Percentiles rank a stretch among this genome's conserved stretches.
phyloP scores from a whole-genome alignment of 2,797 vertebrate species.

The Etheostoma nigrum region DNA sequence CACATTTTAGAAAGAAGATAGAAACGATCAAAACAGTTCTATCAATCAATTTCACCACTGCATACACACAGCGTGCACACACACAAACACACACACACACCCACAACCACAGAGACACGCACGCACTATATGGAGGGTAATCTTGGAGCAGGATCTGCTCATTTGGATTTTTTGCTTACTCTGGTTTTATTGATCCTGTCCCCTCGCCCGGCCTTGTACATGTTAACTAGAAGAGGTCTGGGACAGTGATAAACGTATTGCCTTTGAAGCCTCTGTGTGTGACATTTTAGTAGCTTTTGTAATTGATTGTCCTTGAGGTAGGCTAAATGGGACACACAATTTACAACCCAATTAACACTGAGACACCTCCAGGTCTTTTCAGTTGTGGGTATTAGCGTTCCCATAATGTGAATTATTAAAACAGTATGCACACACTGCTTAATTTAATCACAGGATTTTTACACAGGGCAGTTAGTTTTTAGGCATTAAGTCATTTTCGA shows the following conservation, averaged over 20 bases:
- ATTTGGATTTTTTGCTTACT: slow-evolving; percentile 24
- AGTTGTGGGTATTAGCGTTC: background rate
- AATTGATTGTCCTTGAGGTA: slow-evolving; percentile 39
- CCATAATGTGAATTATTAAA: slow-evolving; percentile 35
- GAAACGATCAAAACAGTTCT: too few relatives aligned
- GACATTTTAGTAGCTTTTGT: slow-evolving; percentile 25
- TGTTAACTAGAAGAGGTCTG: background rate
- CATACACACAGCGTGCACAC: too few relatives aligned
- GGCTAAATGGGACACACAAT: slow-evolving; percentile 49
- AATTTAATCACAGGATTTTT: slow-evolving; percentile 8
- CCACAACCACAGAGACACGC: too few relatives aligned
- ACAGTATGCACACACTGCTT: slow-evolving; percentile 7
- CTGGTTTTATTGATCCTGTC: slow-evolving; percentile 29
- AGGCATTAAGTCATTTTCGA: too few relatives aligned
- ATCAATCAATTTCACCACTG: too few relatives aligned
- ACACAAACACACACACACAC: too few relatives aligned
- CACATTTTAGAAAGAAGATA: too few relatives aligned
- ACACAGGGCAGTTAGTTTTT: too few relatives aligned
- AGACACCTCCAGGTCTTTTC: slow-evolving; percentile 41
- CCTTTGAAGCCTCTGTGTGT: slow-evolving; percentile 37
- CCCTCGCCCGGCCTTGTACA: background rate
- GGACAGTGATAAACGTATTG: slow-evolving; percentile 3
- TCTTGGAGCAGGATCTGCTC: background rate
- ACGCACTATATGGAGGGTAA: background rate
- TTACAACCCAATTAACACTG: slow-evolving; percentile 61